phyloP scores from a whole-genome alignment of 1,140 invertebrate genomes.

The Geopemphigus sp. region DNA sequence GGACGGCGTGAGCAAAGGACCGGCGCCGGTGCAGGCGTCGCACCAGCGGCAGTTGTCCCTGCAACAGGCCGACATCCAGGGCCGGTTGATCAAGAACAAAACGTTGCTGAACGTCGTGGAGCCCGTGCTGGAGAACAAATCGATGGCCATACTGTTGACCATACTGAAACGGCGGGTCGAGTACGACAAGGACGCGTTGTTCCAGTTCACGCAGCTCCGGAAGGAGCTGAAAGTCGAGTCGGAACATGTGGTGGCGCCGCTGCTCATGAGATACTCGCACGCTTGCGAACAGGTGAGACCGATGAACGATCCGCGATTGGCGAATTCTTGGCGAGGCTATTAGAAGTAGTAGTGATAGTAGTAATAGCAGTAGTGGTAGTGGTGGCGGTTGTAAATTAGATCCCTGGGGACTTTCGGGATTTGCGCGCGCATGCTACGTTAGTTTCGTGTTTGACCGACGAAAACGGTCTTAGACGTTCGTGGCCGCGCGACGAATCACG shows the following conservation, averaged over 20 bases:
- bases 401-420: too few relatives aligned
- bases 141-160: constrained; percentile 60
- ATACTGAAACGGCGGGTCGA: constrained; percentile 67
- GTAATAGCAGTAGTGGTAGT: too few relatives aligned
- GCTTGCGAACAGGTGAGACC: constrained; percentile 67
- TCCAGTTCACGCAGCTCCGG: constrained; percentile 68
- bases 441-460: too few relatives aligned
- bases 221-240: constrained; percentile 63
- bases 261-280: constrained; percentile 79
- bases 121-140: constrained; percentile 61
- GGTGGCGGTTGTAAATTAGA: too few relatives aligned
- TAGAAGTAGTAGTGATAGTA: too few relatives aligned
- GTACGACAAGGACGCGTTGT: constrained; percentile 68
- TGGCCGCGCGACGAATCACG: too few relatives aligned
- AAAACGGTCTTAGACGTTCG: too few relatives aligned
- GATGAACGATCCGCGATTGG: too few relatives aligned
- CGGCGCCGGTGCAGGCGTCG: constrained; percentile 80
- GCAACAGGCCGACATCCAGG: constrained; percentile 76
- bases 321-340: too few relatives aligned
- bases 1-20: constrained; percentile 63
- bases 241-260: constrained; percentile 67
- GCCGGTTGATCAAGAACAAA: constrained; percentile 88
- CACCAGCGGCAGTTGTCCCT: constrained; percentile 85
- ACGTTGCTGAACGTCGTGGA: constrained; percentile 82
- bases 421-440: too few relatives aligned